A percentile compares a stretch with the other conserved stretches of the same genome.
Evolutionary conservation across 2,888 invertebrate genomes (phyloP).

Genomic region (Fragum sueziense): DNA sequence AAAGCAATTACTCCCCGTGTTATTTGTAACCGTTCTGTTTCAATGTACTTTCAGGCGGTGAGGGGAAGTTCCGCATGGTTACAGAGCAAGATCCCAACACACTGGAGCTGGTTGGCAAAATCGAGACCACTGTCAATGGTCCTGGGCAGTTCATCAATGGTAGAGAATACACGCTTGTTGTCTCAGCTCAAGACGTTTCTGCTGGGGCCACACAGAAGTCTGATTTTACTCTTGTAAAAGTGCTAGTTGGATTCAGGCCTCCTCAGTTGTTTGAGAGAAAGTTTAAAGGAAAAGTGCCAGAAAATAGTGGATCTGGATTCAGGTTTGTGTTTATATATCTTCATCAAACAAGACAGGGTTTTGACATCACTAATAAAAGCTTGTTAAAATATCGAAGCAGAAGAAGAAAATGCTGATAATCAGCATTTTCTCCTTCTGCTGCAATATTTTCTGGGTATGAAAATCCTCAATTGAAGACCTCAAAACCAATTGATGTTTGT

Average conservation of each 20-base stretch:
- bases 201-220: slow-evolving; percentile 68
- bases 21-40: too few relatives aligned
- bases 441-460: neutral
- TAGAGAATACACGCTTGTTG: slow-evolving; percentile 97
- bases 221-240: slow-evolving; percentile 83
- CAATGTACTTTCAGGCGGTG: slow-evolving; percentile 84
- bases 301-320: slow-evolving; percentile 97
- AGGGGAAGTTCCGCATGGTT: slow-evolving; percentile 94
- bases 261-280: slow-evolving; percentile 98
- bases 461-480: too few relatives aligned
- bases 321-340: slow-evolving; percentile 87
- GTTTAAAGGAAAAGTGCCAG: slow-evolving; percentile 97
- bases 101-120: slow-evolving; percentile 67
- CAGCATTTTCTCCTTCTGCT: neutral
- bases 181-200: slow-evolving; percentile 87
- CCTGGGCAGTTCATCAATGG: slow-evolving; percentile 84
- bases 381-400: too few relatives aligned
- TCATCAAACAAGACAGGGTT: too few relatives aligned
- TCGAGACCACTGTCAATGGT: slow-evolving; percentile 66
- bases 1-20: too few relatives aligned
- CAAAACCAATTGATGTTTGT: too few relatives aligned
- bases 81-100: slow-evolving; percentile 84
- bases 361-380: too few relatives aligned
- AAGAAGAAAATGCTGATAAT: too few relatives aligned
- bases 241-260: slow-evolving; percentile 97